Evolutionary conservation across 2,888 invertebrate genomes (phyloP), one percentile per base, ranked within the genome.

Genomic region (Oligia fasciuncula): DNA sequence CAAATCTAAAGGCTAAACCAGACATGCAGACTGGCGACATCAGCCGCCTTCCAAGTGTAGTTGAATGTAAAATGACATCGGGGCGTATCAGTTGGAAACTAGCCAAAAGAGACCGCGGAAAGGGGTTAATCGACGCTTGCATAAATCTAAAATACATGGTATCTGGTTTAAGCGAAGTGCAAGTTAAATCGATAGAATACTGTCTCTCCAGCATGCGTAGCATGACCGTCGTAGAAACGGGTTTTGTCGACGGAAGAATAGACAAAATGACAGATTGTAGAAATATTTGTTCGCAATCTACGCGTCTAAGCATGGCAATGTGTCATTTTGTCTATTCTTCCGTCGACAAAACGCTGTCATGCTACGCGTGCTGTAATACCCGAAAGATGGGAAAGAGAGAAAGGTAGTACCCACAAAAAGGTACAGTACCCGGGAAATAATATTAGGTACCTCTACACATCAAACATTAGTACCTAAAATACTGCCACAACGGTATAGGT

Each of bases 21-120:
- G 60, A 46, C 75, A 40, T 75, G 65, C 19, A 69, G 65, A 40
- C 77, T 73, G 71, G 71, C 79, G 74, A 86, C 79, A 71, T 68
- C 46, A 65, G 68, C 62, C 60, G 68, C 54, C 62, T 66, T 29
- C 73, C 62, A 57, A n/a, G n/a, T 79, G 60, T 62, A 66, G 76
- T 46, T 62, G 14, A 66, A 85, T 72, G 71, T 85, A 73, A 80
- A 83, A 76, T 75, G 72, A 57, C 76, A 73, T 75, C 63, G 72
- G 43, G 67, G 40, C n/a, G 63, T 75, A 80, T 77, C 73, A 49
- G 51, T 80, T 87, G 87, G 87, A 80, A 77, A 14, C 51, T 43
- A 35, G 86, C 87, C 88, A 87, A 87, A 71, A 83, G n/a, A 73
- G 66, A 76, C 73, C 40, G 40, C 66, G 13, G 71, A 75, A 81